Percentiles rank a stretch among this genome's conserved stretches.
Evolutionary conservation across 2,888 invertebrate genomes (phyloP).

Genomic region (Diaperis boleti): DNA sequence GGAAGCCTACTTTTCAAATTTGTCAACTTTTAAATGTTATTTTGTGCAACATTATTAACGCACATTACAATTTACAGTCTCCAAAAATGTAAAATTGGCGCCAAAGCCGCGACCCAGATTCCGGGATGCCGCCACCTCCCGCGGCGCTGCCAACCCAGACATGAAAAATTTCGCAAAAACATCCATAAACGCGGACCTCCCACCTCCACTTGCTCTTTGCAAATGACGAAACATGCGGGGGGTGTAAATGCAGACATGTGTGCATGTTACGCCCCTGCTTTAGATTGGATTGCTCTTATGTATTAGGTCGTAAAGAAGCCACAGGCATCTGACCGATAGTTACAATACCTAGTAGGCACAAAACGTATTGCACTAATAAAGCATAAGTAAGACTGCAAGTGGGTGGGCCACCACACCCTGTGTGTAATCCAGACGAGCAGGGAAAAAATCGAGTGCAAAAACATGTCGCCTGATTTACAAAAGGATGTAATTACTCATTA

Average conservation of each 20-base stretch:
- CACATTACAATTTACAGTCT: no score
- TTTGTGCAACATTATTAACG: no score
- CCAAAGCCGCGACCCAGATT: no score
- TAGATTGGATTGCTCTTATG: conserved; percentile 22
- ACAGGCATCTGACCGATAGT: conserved; percentile 39
- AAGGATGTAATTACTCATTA: background rate
- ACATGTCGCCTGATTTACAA: background rate
- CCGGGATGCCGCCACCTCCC: background rate
- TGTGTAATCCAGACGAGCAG: conserved; percentile 25
- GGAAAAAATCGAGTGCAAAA: background rate
- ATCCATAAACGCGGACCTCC: background rate
- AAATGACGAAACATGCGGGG: conserved; percentile 4
- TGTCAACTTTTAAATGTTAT: no score
- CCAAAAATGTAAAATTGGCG: no score
- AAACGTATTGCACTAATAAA: conserved; percentile 42
- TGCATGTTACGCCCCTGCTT: conserved; percentile 35
- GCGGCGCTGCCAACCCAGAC: background rate
- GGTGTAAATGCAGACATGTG: conserved; percentile 19
- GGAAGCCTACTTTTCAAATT: no score
- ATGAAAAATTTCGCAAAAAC: background rate
- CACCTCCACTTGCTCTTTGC: conserved; percentile 5
- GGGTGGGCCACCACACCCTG: conserved; percentile 34
- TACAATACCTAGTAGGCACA: conserved; percentile 40
- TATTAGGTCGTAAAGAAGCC: conserved; percentile 39
- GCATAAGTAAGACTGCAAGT: conserved; percentile 35